Evolutionary conservation across 2,888 invertebrate genomes (phyloP), one percentile per base, ranked within the genome.

Genomic region (Creontiades dilutus): DNA sequence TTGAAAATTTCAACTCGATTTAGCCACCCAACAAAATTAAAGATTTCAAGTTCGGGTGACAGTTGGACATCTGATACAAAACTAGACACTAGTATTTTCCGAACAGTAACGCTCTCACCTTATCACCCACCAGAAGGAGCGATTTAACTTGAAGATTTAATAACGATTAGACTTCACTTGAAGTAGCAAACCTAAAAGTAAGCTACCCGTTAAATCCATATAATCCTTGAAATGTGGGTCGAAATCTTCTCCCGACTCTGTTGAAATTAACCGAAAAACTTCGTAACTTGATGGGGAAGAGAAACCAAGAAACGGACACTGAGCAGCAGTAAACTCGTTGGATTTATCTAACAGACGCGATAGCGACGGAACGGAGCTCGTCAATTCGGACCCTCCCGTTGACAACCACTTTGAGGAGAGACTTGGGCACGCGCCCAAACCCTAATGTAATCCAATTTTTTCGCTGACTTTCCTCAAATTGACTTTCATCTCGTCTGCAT

Each of bases 361-460:
- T 68, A 19, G 68, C 11, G 68, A 68, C 7, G 16, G 57, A 57
- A 57, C 37, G 7, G 68, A 68, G 9, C 23, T 19, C 23, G 68
- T 68, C 68, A 68, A 27, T 68, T 68, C 68, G 27, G 23, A 23
- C 68, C 23, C 23, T 23, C 68, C 23, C 68, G 68, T 68, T 68
- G 68, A 68, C 68, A 68, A 68, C 23, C 68, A 68, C 68, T 68
- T 68, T 68, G 23, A 13, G 23, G 52, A 68, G 68, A 16, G 68
- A 68, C 23, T 68, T 68, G 68, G 68, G 68, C 68, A 68, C 68
- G 68, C 68, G 68, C 68, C 68, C 68, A 68, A 68, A 68, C 23
- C 23, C 68, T 68, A 68, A 68, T 68, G 68, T 68, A 68, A 68
- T 68, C 68, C 68, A 19, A 16, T 57, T 68, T 68, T 68, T 68